Base-by-base conservation (phyloP, 1,140 invertebrate species). In the Leptoteleia sp. region DNA sequence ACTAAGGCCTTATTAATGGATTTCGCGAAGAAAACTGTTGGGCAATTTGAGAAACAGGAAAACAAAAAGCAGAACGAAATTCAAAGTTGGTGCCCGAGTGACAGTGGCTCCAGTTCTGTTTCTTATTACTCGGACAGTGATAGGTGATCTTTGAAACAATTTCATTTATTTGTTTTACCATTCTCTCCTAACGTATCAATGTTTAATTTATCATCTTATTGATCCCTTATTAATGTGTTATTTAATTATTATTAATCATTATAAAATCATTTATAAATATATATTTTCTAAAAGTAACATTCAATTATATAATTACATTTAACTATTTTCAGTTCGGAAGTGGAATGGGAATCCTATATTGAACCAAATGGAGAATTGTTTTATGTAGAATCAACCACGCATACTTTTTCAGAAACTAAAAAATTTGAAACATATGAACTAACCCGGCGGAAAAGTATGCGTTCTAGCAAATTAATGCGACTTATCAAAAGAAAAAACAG, bases 291-390 rank as follows among this genome's bases (percentile, higher is more conserved):
- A 25, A 3, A 3, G 22, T 6, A 25, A 25, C 22, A 25, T 25
- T 25, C 3, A 3, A 6, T 25, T 3, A 3, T 25, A 3, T 25
- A 25, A 25, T 25, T 25, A n/a, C 6, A 25, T 25, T 25, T 25
- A 25, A 25, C 6, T 25, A 6, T 25, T 25, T 25, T 25, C 7
- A 92, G 92, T 82, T 92, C 91, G n/a, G 89, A 91, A 43, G 91
- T 90, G 29, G 92, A 93, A 86, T 93, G 92, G 92, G 92, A 93
- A 83, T 90, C 91, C 3, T 90, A 90, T 77, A 87, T 93, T 15
- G 88, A 85, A 43, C 85, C 91, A 37, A 89, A 88, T 55, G 92
- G 92, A 15, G 92, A 93, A 83, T 82, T 93, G 15, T 89, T 92
- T 65, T 92, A 91, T 65, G 91, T 93, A 31, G 92, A 93, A 88